A percentile compares a stretch with the other conserved stretches of the same genome.
Evolutionary conservation across 2,797 vertebrate species (phyloP).

Genomic region (Chiloscyllium punctatum): DNA sequence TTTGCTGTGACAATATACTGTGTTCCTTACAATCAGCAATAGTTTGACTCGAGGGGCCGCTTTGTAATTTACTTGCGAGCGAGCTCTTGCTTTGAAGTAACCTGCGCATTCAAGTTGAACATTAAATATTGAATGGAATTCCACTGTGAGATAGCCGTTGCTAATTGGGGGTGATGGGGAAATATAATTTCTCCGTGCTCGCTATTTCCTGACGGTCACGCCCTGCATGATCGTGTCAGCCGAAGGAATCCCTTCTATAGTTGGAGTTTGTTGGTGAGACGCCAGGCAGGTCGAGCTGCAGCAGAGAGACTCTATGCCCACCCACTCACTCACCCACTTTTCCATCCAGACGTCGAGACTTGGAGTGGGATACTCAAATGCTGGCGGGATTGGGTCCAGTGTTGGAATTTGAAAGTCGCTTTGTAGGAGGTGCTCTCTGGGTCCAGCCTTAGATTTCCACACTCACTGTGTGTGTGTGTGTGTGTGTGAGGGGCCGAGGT

Average conservation of each 20-base stretch:
- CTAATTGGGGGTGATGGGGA: not conserved
- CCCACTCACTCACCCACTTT: not conserved
- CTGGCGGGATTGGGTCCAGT: too few species aligned
- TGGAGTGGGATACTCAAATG: too few species aligned
- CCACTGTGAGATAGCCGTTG: not conserved
- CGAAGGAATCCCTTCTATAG: not conserved
- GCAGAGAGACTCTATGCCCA: too few species aligned
- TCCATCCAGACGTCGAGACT: not conserved
- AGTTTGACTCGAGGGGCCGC: not conserved
- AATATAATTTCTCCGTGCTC: not conserved
- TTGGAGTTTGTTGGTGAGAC: not conserved
- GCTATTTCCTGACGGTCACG: not conserved
- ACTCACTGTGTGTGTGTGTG: too few species aligned
- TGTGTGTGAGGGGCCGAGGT: too few species aligned
- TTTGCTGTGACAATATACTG: not conserved
- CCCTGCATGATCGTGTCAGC: not conserved
- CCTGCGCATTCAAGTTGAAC: not conserved
- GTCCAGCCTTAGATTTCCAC: too few species aligned
- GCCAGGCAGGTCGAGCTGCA: not conserved
- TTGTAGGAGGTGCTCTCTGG: too few species aligned
- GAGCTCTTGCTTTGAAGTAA: not conserved
- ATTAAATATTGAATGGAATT: not conserved
- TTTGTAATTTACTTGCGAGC: not conserved
- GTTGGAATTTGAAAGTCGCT: too few species aligned
- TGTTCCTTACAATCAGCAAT: not conserved